Conservation (phyloP, 2,888 invertebrate genomes). For the Zelleria hepariella region DNA sequence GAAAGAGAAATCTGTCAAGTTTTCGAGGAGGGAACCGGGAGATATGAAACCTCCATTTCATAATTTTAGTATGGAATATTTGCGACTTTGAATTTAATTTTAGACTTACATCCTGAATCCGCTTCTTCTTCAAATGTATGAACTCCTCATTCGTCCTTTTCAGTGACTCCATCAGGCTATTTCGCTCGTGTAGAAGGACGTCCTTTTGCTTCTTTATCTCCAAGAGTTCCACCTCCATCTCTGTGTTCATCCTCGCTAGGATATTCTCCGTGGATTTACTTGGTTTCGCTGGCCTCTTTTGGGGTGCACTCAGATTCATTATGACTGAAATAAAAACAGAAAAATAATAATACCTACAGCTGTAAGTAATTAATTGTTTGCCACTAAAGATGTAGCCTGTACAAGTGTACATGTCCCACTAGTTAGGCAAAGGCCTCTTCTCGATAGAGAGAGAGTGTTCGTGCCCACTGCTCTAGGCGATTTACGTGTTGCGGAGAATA, state of each 20-base stretch:
- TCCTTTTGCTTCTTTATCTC: conserved; percentile 62
- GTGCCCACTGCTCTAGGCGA: too few species aligned
- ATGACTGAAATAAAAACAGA: conserved; percentile 35
- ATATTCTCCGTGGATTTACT: conserved; percentile 57
- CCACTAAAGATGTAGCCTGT: too few species aligned
- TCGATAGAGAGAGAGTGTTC: too few species aligned
- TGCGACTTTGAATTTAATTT: too few species aligned
- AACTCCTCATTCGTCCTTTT: conserved; percentile 82
- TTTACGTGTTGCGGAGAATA: too few species aligned
- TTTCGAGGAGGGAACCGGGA: too few species aligned
- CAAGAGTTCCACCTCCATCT: conserved; percentile 55
- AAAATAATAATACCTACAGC: not conserved
- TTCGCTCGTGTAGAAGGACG: conserved; percentile 63
- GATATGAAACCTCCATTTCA: too few species aligned
- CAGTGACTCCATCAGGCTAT: conserved; percentile 74
- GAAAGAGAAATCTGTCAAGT: too few species aligned
- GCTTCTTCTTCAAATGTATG: conserved; percentile 80
- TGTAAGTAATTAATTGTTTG: too few species aligned
- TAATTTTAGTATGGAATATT: too few species aligned
- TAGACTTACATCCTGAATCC: conserved; percentile 86
- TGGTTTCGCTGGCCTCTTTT: conserved; percentile 39
- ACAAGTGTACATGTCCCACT: too few species aligned
- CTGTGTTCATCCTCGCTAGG: conserved; percentile 44
- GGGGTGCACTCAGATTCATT: conserved; percentile 41
- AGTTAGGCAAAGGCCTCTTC: too few species aligned